Conservation (phyloP, 2,888 invertebrate species). For the Drosophila melanosoma region DNA sequence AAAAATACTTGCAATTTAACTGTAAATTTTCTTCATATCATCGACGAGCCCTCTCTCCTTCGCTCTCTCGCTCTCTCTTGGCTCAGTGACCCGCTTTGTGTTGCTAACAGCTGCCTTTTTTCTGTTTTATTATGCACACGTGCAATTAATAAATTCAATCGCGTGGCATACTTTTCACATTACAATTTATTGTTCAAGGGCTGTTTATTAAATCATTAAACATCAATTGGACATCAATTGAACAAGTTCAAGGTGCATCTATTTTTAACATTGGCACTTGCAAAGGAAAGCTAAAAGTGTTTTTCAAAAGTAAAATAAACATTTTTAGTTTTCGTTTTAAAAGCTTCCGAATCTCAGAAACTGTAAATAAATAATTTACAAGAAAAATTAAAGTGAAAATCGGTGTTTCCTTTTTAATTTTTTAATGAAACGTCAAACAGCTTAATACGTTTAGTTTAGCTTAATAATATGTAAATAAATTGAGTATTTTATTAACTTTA, state of each 20-base stretch:
- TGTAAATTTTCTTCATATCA: background rate
- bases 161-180: slow-evolving; percentile 1
- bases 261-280: background rate
- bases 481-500: background rate
- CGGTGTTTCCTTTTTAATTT: background rate
- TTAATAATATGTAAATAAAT: background rate
- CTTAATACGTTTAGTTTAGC: background rate
- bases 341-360: background rate
- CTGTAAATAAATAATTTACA: background rate
- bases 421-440: background rate
- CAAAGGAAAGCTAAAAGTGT: background rate
- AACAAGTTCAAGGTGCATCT: slow-evolving; percentile 26
- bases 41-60: background rate
- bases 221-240: slow-evolving; percentile 3
- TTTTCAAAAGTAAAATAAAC: background rate
- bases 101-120: background rate
- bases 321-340: background rate
- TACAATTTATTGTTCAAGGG: background rate
- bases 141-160: slow-evolving; percentile 14
- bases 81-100: slow-evolving; percentile 10
- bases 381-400: background rate
- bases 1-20: background rate
- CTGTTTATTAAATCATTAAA: background rate
- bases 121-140: slow-evolving; percentile 1
- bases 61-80: slow-evolving; percentile 8